Conservation (phyloP, 2,797 vertebrate species). For the Coendou prehensilis region DNA sequence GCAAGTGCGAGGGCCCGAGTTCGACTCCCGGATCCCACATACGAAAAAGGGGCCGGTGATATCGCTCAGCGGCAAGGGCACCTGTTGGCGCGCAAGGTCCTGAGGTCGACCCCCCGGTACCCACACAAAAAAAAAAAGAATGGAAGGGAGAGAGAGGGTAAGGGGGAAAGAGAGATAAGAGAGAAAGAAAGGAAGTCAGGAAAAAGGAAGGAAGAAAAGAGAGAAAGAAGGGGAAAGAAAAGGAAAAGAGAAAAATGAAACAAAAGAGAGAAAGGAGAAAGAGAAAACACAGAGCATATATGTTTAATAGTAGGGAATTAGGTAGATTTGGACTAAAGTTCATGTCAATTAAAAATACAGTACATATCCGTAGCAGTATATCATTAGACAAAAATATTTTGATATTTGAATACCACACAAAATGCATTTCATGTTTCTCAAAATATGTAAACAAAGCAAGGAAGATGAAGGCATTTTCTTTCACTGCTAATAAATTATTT, state of each 20-base stretch:
- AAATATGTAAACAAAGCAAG: background rate
- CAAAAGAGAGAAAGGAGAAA: background rate
- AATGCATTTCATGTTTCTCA: background rate
- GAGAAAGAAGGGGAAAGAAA: background rate
- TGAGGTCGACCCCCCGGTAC: no score
- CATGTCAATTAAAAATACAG: background rate
- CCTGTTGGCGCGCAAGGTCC: no score
- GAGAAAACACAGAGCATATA: background rate
- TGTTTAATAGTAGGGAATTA: background rate
- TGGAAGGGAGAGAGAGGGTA: no score
- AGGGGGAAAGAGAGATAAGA: no score
- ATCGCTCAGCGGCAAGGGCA: no score
- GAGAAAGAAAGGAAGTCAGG: background rate
- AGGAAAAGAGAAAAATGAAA: background rate
- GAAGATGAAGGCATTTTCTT: background rate
- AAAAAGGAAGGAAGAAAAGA: background rate
- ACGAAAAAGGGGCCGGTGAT: no score
- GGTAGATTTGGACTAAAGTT: background rate
- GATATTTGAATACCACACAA: background rate
- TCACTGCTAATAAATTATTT: background rate
- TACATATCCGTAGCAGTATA: background rate
- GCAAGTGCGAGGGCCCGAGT: no score
- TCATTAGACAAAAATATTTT: background rate
- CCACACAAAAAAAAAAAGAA: no score
- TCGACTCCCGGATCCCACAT: no score